Base-by-base conservation (phyloP, 2,797 vertebrate genomes). In the Tenualosa thibaudeaui region DNA sequence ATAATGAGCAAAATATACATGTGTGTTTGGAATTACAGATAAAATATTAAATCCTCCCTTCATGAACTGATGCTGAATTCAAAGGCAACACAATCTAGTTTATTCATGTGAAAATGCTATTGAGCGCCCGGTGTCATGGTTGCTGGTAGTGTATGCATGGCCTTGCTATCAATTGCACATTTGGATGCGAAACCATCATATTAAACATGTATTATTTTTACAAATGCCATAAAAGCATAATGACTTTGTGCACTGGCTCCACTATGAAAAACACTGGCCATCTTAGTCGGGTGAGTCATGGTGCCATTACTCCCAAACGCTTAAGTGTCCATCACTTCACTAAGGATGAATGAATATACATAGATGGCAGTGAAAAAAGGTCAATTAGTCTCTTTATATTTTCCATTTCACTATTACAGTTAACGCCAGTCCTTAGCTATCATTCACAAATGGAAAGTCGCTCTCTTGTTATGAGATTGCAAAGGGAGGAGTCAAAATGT, bases 341-440 rank as follows among this genome's bases (percentile, higher is more conserved):
- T 78, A 9, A 46, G 37, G 40, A 46, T 43, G 71, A 78, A 78
- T 78, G 87, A 88, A 89, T 87, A 87, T 87, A 51, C 50, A 86
- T 86, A 86, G 86, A 89, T 86, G 51, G 84, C 81, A 85, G 54
- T 78, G 58, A 83, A 58, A 37, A 90, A 90, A 89, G 89, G 89
- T 90, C 89, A 90, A 90, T 90, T 90, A 89, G 87, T 50, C 78
- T 81, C 87, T 87, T 89, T 86, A 88, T 90, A 31, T 90, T 90
- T 89, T 87, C 87, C 19, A 26, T 86, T 87, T 88, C 85, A 87
- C 86, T 89, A 87, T 87, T 85, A 78, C 78, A 62, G 86, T 89
- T 87, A 86, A 86, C 85, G 81, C 22, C 50, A 89, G 87, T 88
- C 86, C 85, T 86, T 88, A 85, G 87, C 87, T 89, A 90, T 90